phyloP scores from a whole-genome alignment of 53 echinoderm and acorn worm species.

The Holothuria scabra region DNA sequence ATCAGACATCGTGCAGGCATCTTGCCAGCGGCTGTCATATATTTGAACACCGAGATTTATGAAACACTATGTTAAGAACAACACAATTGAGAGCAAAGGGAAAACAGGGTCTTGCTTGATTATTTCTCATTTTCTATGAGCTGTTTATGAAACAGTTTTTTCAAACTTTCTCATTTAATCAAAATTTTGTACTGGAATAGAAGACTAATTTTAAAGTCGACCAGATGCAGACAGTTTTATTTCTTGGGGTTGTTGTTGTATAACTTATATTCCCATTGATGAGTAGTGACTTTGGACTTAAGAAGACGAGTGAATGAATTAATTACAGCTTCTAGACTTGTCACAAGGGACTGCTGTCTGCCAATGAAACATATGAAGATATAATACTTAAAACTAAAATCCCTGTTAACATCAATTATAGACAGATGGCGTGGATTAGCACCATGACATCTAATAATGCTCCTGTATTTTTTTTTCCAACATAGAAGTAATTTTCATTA shows the following conservation, averaged over 20 bases:
- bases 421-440: conserved; percentile 11
- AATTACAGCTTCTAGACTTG: conserved; percentile 37
- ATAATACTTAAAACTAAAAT: conserved; percentile 7
- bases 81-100: no score
- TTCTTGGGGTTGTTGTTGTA: conserved; percentile 1
- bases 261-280: conserved; percentile 44
- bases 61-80: conserved; percentile 1
- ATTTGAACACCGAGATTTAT: conserved; percentile 39
- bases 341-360: conserved; percentile 40
- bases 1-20: conserved; percentile 34
- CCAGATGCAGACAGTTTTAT: conserved; percentile 4
- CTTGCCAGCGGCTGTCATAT: conserved; percentile 36
- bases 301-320: conserved; percentile 41
- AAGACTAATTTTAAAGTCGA: conserved; percentile 14
- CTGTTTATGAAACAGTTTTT: conserved; percentile 25
- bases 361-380: conserved; percentile 9
- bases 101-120: no score
- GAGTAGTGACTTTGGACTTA: conserved; percentile 38
- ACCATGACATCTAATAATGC: conserved; percentile 30
- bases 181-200: conserved; percentile 14
- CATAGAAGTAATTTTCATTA: no score
- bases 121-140: no score
- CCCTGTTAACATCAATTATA: conserved; percentile 41
- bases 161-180: conserved; percentile 41
- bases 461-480: neutral